A percentile compares a stretch with the other conserved stretches of the same genome.
These are phyloP conservation scores for Antechinus stuartii DNA, from an alignment of 2,113 vertebrate species.

Conservation along the genomic window DNA sequence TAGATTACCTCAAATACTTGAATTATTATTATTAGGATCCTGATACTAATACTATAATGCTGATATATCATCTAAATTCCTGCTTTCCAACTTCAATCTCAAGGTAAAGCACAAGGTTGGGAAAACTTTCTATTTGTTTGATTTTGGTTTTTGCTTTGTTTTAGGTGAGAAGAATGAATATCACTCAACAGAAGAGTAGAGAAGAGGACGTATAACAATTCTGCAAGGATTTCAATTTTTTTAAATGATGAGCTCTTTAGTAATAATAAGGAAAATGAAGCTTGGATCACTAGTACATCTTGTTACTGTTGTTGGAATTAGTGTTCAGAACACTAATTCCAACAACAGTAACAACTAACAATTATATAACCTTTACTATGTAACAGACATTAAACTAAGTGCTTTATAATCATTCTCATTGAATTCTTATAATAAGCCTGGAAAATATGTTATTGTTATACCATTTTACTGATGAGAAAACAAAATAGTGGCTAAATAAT, in stretches of 20 bases:
- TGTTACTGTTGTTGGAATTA: no score
- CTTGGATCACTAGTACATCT: background rate
- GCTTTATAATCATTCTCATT: background rate
- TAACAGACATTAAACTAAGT: background rate
- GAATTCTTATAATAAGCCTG: accelerated
- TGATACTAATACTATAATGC: background rate
- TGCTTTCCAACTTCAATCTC: background rate
- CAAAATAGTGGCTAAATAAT: background rate
- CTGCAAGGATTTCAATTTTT: background rate
- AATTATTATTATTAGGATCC: background rate
- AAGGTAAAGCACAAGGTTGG: background rate
- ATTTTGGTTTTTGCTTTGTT: background rate
- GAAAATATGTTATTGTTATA: background rate
- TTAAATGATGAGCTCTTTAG: background rate
- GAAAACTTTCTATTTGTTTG: background rate
- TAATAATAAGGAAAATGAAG: background rate
- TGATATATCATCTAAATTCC: background rate
- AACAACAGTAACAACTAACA: background rate
- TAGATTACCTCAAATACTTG: background rate
- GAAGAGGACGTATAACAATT: background rate
- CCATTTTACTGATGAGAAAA: background rate
- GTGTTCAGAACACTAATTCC: background rate
- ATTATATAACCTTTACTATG: background rate
- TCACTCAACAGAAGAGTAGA: background rate
- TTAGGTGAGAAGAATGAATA: background rate